Evolutionary conservation across 92 coral and sea anemone species (phyloP), one percentile per base, ranked within the genome.

Genomic region (Bergia sp.): DNA sequence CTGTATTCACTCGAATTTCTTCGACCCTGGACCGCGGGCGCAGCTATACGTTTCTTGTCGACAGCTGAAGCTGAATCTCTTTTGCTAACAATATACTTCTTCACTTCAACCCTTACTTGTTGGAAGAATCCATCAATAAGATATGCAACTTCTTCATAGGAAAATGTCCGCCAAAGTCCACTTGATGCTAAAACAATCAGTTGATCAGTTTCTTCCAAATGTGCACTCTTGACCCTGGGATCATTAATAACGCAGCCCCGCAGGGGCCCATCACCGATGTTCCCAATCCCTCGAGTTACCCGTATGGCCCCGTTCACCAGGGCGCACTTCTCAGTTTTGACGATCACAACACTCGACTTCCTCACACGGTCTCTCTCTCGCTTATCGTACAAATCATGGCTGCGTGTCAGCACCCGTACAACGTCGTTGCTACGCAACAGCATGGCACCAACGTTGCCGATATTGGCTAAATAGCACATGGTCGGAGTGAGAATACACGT

Each of bases 221-320:
- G 73, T 12, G 90, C 91, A 43, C 79, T 81, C 77, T 91, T 92
- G 37, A 96, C 90, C 73, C 84, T 89, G 37, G 99, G 99, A 50
- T 93, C 96, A 82, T 94, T 97, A 23, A 96, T 97, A 61, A 97
- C 91, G 88, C 98, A 97, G 69, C 87, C 92, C 77, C 92, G 92
- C 71, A 97, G 90, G 85, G 90, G 90, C 93, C 88, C 88, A 73
- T 96, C 99, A 18, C 99, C 99, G 41, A 94, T 92, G 95, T 95
- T 97, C 88, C 99, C 99, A 73, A 97, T 91, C 72, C 99, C 98
- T 45, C 99, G 90, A 44, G 99, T 97, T 29, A 95, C 95, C 15
- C 93, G 93, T 1, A 97, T 91, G 37, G 96, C 98, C 79, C 99
- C 99, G 77, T 97, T 97, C 64, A 97, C 90, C 11, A 97, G 93